Percentiles rank a stretch among this genome's conserved stretches.
These are phyloP conservation scores for Capreolus pygargus DNA, from an alignment of 2,113 vertebrate genomes.

Conservation along the genomic window DNA sequence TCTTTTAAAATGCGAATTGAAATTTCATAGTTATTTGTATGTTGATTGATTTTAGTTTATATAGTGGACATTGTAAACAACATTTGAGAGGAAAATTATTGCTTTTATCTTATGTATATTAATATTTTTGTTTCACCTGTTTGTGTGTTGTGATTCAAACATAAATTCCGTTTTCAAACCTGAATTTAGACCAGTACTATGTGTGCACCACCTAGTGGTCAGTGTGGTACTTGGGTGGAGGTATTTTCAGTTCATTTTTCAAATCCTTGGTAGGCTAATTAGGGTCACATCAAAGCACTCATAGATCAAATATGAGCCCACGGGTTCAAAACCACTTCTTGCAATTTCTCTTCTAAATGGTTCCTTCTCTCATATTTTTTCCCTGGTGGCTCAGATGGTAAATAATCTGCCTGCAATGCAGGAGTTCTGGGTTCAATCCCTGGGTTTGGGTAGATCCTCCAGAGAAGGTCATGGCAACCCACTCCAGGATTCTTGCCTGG, in stretches of 20 bases:
- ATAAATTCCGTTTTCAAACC: not conserved
- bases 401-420: not conserved
- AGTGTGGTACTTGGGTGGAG: not conserved
- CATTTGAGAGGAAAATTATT: not conserved
- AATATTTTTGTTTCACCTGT: not conserved
- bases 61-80: not conserved
- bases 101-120: not conserved
- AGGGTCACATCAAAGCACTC: conserved; percentile 9
- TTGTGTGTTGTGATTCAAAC: not conserved
- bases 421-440: not conserved
- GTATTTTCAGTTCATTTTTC: not conserved
- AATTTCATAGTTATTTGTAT: not conserved
- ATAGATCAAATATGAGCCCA: not conserved
- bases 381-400: not conserved
- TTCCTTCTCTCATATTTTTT: not conserved
- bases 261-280: not conserved
- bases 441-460: not conserved
- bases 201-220: not conserved
- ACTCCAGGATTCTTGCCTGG: not conserved
- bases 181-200: not conserved
- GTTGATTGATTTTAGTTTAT: not conserved
- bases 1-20: not conserved
- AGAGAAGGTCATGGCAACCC: not conserved
- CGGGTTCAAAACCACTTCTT: not conserved
- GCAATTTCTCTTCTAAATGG: not conserved